Evolutionary conservation across 2,797 vertebrate species (phyloP).

Genomic region (Pelochelys cantorii): DNA sequence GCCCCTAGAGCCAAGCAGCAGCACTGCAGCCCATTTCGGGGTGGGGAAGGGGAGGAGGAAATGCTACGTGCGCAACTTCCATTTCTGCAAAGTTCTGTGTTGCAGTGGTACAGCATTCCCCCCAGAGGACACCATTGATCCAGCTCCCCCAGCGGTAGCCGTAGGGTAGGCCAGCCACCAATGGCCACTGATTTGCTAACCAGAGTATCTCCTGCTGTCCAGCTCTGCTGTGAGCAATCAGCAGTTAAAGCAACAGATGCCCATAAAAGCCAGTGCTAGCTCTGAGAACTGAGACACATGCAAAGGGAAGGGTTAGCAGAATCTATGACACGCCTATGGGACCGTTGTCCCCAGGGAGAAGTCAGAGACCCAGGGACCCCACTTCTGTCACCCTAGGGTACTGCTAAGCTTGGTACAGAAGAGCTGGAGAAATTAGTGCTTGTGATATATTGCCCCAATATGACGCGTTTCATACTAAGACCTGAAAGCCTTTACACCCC

Average conservation of each 20-base stretch:
- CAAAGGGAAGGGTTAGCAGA: not conserved
- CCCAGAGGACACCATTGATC: not conserved
- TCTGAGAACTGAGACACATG: not conserved
- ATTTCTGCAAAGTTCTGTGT: too few relatives aligned
- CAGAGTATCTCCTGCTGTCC: not conserved
- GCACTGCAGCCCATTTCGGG: too few relatives aligned
- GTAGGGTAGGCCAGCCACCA: rapidly evolving
- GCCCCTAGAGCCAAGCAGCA: too few relatives aligned
- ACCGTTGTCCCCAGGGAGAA: not conserved
- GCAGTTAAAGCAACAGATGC: not conserved
- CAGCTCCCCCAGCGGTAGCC: rapidly evolving
- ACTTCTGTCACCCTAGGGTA: rapidly evolving
- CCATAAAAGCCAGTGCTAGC: rapidly evolving
- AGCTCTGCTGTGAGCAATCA: not conserved
- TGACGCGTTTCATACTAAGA: rapidly evolving
- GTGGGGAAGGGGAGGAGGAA: too few relatives aligned
- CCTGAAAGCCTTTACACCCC: not conserved
- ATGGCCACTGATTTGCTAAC: rapidly evolving
- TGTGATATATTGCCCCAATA: not conserved
- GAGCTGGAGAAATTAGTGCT: not conserved
- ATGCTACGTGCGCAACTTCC: too few relatives aligned
- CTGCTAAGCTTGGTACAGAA: not conserved
- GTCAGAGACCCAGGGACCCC: not conserved
- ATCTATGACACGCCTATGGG: not conserved
- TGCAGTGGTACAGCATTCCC: too few relatives aligned